Conservation (phyloP, 2,888 invertebrate species). For the Cremastinae sp. region DNA sequence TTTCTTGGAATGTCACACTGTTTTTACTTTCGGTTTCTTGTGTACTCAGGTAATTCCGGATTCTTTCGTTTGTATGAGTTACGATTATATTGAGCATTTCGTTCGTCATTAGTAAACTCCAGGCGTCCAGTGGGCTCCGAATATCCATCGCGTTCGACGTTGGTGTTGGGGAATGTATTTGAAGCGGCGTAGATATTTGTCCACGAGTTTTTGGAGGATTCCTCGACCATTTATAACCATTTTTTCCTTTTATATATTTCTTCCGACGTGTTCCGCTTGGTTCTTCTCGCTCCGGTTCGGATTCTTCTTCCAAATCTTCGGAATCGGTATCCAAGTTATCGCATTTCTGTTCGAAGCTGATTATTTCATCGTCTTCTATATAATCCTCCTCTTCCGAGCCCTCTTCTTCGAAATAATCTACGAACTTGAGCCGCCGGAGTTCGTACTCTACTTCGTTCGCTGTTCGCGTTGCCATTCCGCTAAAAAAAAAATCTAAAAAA, state of each 20-base stretch:
- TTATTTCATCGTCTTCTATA: background rate
- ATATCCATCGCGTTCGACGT: background rate
- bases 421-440: background rate
- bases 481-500: constrained; percentile 6
- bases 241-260: background rate
- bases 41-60: background rate
- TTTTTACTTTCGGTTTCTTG: background rate
- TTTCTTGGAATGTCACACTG: background rate
- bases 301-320: constrained; percentile 14
- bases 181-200: background rate
- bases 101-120: constrained; percentile 5
- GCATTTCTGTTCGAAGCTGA: constrained; percentile 1
- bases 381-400: constrained; percentile 7
- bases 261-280: background rate
- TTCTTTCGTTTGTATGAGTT: background rate
- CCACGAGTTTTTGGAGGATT: background rate
- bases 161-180: background rate
- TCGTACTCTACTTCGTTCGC: background rate
- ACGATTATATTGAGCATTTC: background rate
- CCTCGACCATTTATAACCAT: constrained; percentile 8
- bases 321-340: background rate
- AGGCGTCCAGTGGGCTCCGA: constrained; percentile 12
- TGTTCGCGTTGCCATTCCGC: constrained; percentile 1
- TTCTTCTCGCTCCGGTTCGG: background rate
- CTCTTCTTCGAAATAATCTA: constrained; percentile 4